phyloP scores from a whole-genome alignment of 2,888 invertebrate genomes.

The Torymus tubicola region DNA sequence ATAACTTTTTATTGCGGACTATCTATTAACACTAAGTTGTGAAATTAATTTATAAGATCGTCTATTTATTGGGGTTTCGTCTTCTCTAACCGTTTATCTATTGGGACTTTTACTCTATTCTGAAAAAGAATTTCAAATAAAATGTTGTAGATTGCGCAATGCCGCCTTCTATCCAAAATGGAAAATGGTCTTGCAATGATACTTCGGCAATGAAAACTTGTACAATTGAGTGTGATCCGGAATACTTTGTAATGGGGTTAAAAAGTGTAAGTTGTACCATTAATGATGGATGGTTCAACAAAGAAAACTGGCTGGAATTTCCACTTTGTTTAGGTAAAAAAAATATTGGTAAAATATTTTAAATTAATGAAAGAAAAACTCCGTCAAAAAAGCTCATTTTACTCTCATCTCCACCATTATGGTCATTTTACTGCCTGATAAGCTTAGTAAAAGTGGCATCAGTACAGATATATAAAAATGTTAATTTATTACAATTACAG shows the following conservation, averaged over 20 bases:
- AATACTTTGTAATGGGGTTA: slow-evolving; percentile 62
- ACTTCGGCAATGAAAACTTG: slow-evolving; percentile 57
- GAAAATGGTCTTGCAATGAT: slow-evolving; percentile 63
- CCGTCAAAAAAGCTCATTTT: no score
- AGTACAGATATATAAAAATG: background rate
- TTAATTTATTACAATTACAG: slow-evolving; percentile 47
- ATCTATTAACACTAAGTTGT: no score
- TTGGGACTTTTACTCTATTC: background rate
- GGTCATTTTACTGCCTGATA: no score
- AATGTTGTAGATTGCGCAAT: slow-evolving; percentile 57
- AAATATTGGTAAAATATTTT: no score
- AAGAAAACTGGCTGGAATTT: slow-evolving; percentile 63
- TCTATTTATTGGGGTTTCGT: no score
- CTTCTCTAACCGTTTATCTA: no score
- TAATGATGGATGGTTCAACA: slow-evolving; percentile 34
- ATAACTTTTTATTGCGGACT: no score
- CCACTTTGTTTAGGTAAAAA: slow-evolving; percentile 63
- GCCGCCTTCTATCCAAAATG: slow-evolving; percentile 62
- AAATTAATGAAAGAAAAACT: no score
- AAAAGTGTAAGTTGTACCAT: slow-evolving; percentile 60
- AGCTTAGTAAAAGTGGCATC: no score
- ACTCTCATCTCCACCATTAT: no score
- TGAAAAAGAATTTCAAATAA: background rate
- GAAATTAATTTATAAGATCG: background rate
- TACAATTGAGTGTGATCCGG: slow-evolving; percentile 59